Evolutionary conservation across 2,888 invertebrate genomes (phyloP).

Genomic region (Andricus curvator): DNA sequence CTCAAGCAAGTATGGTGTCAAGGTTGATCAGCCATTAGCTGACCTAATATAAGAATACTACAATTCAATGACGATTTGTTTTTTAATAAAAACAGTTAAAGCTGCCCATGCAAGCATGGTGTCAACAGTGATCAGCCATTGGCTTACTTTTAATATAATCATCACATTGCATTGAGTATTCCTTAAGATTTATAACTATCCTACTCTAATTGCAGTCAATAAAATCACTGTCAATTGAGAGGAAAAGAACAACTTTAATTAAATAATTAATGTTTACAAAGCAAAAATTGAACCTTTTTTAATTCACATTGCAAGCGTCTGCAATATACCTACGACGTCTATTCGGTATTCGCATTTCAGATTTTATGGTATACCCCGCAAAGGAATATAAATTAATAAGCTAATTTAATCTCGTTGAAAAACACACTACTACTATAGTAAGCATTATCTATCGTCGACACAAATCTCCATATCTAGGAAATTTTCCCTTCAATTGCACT

Average conservation of each 20-base stretch:
- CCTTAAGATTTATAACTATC: background rate
- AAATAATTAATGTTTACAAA: background rate
- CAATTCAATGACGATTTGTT: no score
- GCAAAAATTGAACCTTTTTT: no score
- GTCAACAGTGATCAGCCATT: no score
- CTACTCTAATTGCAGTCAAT: background rate
- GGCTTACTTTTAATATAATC: no score
- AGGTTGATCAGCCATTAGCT: no score
- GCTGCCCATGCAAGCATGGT: no score
- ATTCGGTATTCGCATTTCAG: slow-evolving; percentile 49
- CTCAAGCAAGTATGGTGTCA: no score
- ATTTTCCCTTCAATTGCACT: background rate
- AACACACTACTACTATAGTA: slow-evolving; percentile 36
- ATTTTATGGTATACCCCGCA: slow-evolving; percentile 63
- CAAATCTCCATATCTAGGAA: background rate
- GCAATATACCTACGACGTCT: slow-evolving; percentile 49
- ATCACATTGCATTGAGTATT: background rate
- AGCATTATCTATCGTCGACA: background rate
- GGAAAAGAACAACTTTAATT: background rate
- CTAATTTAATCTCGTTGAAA: slow-evolving; percentile 60
- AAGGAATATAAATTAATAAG: slow-evolving; percentile 69
- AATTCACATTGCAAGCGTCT: slow-evolving; percentile 45
- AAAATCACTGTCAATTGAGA: background rate
- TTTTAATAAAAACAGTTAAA: no score
- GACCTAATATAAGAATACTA: no score